These are phyloP conservation scores for Ornithorhynchus anatinus DNA, from an alignment of 2,113 vertebrate species.

Conservation along the genomic window DNA sequence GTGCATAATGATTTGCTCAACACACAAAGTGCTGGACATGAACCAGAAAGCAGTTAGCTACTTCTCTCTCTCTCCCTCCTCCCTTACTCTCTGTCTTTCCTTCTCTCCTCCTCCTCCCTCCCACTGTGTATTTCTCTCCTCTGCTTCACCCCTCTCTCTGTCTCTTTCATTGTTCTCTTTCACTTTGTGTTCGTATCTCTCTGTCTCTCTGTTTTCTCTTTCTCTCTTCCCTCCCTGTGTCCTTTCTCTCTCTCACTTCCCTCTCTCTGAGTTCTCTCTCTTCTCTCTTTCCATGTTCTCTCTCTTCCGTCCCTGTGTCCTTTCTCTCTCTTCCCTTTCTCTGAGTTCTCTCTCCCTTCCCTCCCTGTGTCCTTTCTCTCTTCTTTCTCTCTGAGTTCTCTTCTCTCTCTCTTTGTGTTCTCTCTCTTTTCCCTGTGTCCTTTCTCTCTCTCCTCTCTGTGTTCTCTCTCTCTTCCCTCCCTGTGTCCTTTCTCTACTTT, in stretches of 20 bases:
- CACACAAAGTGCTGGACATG: too few relatives aligned
- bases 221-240: not conserved
- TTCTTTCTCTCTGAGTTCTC: not conserved
- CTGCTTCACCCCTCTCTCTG: not conserved
- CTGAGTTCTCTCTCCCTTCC: accelerated
- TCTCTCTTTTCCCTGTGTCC: not conserved
- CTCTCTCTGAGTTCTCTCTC: constrained; percentile 3
- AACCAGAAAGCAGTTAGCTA: too few relatives aligned
- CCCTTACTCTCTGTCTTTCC: not conserved
- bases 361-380: not conserved
- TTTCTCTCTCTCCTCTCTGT: constrained; percentile 18
- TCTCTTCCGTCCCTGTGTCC: accelerated
- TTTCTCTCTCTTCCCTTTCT: accelerated
- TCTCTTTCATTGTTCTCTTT: not conserved
- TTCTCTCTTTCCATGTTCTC: not conserved
- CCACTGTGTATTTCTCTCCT: too few relatives aligned
- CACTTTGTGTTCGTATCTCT: not conserved
- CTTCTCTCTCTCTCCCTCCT: not conserved
- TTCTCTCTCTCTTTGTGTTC: not conserved
- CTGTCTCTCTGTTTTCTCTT: not conserved
- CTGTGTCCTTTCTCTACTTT: too few relatives aligned
- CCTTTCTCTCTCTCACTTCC: not conserved
- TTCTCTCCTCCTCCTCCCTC: not conserved
- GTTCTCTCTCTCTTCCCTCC: constrained; percentile 26
- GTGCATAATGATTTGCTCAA: too few relatives aligned